Conservation (phyloP, 2,888 invertebrate genomes). For the Ennomos fuscantarius region DNA sequence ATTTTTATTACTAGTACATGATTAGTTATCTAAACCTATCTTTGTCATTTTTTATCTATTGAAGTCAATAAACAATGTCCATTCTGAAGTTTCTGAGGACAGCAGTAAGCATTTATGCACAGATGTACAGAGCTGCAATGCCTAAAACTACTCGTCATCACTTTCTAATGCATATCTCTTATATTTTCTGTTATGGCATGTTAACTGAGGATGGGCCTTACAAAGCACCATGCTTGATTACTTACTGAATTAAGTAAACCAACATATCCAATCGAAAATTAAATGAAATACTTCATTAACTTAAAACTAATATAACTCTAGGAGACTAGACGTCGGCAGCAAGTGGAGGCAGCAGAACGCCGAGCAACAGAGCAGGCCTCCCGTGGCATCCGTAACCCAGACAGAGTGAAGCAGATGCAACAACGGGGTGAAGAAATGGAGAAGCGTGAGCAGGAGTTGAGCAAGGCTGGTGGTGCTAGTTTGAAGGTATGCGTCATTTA, state of each 20-base stretch:
- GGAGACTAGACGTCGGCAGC: slow-evolving; percentile 88
- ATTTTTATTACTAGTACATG: too few species aligned
- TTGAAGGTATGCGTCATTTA: slow-evolving; percentile 57
- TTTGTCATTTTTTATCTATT: too few species aligned
- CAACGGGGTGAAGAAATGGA: slow-evolving; percentile 85
- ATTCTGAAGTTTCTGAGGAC: too few species aligned
- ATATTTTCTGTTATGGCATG: too few species aligned
- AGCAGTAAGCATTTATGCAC: too few species aligned
- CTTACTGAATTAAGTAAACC: background rate
- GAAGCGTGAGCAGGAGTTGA: slow-evolving; percentile 80
- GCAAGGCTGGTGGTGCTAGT: slow-evolving; percentile 67
- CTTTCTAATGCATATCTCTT: too few species aligned
- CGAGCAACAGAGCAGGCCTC: slow-evolving; percentile 85
- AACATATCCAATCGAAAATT: background rate
- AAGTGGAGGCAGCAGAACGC: slow-evolving; percentile 88
- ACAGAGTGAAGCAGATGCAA: slow-evolving; percentile 85
- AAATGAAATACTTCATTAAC: background rate
- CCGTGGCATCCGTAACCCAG: slow-evolving; percentile 88
- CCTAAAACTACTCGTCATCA: too few species aligned
- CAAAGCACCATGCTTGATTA: too few species aligned
- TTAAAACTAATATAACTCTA: slow-evolving; percentile 46
- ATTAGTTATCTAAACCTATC: too few species aligned
- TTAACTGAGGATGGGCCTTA: too few species aligned
- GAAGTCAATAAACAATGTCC: too few species aligned
- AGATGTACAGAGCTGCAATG: too few species aligned